Percentiles rank a stretch among this genome's conserved stretches.
phyloP scores from a whole-genome alignment of 2,797 vertebrate genomes.

The Nothura maculosa region DNA sequence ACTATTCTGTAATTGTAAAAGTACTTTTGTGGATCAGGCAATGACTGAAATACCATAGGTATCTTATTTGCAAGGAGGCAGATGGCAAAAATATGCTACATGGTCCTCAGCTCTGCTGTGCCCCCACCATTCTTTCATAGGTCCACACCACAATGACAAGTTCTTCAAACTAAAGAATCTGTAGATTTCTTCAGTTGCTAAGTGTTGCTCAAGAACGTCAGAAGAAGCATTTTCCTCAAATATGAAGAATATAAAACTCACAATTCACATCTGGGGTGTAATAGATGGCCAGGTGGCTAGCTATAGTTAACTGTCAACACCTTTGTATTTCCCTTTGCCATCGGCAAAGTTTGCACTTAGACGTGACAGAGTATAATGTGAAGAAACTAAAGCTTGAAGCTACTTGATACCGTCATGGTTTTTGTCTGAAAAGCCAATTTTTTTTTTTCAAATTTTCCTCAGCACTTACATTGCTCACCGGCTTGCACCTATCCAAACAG shows the following conservation, averaged over 20 bases:
- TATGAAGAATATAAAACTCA: conserved; percentile 61
- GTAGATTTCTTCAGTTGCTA: conserved; percentile 50
- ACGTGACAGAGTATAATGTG: conserved; percentile 65
- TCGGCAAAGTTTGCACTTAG: conserved; percentile 72
- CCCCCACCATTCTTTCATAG: neutral
- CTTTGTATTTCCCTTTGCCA: conserved; percentile 72
- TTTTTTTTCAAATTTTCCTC: neutral
- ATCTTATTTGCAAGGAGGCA: neutral
- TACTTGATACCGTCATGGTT: conserved; percentile 44
- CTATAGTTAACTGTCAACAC: conserved; percentile 77
- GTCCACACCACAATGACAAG: neutral
- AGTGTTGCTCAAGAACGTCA: conserved; percentile 53
- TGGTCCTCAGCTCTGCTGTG: neutral
- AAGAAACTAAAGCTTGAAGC: conserved; percentile 62
- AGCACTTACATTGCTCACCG: neutral
- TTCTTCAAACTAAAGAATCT: conserved; percentile 40
- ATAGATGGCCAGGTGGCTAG: conserved; percentile 69
- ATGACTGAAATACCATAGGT: neutral
- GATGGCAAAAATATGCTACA: conserved; percentile 29
- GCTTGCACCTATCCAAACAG: neutral
- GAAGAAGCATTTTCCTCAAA: conserved; percentile 50
- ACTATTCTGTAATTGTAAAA: neutral
- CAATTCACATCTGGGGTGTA: conserved; percentile 73
- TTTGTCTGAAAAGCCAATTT: conserved; percentile 7
- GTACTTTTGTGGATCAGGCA: neutral